Evolutionary conservation across 1,140 invertebrate genomes (phyloP).

Genomic region (Brachionus rubens): DNA sequence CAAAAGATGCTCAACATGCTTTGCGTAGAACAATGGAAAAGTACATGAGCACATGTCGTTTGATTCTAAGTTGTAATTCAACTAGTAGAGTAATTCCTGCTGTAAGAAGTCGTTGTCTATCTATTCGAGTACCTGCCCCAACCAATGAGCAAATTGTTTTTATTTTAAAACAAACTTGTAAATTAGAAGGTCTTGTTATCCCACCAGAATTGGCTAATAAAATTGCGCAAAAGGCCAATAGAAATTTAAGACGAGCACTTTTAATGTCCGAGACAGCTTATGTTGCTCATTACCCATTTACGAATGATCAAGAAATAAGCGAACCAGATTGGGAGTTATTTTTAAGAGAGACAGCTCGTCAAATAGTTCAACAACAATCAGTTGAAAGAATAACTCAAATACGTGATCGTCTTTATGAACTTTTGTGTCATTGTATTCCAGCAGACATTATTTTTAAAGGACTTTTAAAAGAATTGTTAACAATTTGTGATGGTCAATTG

Average conservation of each 20-base stretch:
- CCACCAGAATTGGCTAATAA: conserved; percentile 73
- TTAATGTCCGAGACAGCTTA: conserved; percentile 79
- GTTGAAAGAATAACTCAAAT: conserved; percentile 77
- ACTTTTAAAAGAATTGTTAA: conserved; percentile 76
- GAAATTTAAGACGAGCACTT: conserved; percentile 88
- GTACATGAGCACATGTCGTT: conserved; percentile 86
- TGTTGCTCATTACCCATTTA: conserved; percentile 70
- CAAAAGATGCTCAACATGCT: conserved; percentile 95
- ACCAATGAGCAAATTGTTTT: conserved; percentile 8
- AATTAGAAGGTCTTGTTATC: conserved; percentile 57
- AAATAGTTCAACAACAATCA: conserved; percentile 82
- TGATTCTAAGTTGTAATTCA: conserved; percentile 91
- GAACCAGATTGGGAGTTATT: conserved; percentile 91
- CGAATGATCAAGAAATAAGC: conserved; percentile 73
- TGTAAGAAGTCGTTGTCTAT: conserved; percentile 86
- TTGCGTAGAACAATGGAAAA: conserved; percentile 98
- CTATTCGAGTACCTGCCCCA: conserved; percentile 72
- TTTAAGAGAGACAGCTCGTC: conserved; percentile 74
- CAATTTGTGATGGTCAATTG: conserved; percentile 82
- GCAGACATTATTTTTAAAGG: conserved; percentile 86
- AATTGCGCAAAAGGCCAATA: conserved; percentile 74
- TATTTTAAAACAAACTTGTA: conserved; percentile 37
- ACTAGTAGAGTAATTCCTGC: conserved; percentile 90
- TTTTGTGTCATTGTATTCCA: conserved; percentile 88
- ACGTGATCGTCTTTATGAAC: conserved; percentile 81